Evolutionary conservation across 2,888 invertebrate species (phyloP), one percentile per base, ranked within the genome.

Genomic region (Vannuccia rotundouncinata): DNA sequence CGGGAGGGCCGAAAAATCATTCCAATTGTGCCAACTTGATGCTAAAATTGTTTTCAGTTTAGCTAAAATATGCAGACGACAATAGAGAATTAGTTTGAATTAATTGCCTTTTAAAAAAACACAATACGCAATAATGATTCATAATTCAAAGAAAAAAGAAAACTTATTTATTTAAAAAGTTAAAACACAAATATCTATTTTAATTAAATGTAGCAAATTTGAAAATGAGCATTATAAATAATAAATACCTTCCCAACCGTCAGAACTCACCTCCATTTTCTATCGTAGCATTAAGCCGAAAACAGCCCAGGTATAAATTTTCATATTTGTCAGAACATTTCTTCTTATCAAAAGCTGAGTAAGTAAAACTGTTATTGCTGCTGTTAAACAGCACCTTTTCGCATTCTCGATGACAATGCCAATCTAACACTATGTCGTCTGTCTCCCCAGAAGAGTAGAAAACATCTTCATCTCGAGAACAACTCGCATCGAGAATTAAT

Each of bases 371-470:
- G 66, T 66, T 22, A 22, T 66, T 66, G 17, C 17, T 45, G 10
- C 2, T 13, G 22, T 66, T 27, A 66, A 66, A 66, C 13, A 17
- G 28, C 25, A 27, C 1, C 1, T 59, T 22, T 27, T 77, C 77
- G 31, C 77, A 77, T 0, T 29, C 28, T 0, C 77, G 77, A 27
- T 77, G 31, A 31, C 77, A 77, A 27, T 77, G 30, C 77, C 77
- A 77, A 25, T 77, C 31, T n/a, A 29, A 77, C 17, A 25, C 1
- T 1, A 77, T 5, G 13, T 77, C 27, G 31, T 25, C 77, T 1
- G 29, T 77, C 27, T 77, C 77, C 30, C 77, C 77, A 29, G n/a
- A 31, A 2, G n/a, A 17, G 45, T 77, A 31, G 31, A 77, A 77
- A 0, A 77, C 77, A 27, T 77, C 77, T 29, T 31, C 45, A 77